These are phyloP conservation scores for Mythimna impura DNA, from an alignment of 2,888 invertebrate species.

Conservation along the genomic window DNA sequence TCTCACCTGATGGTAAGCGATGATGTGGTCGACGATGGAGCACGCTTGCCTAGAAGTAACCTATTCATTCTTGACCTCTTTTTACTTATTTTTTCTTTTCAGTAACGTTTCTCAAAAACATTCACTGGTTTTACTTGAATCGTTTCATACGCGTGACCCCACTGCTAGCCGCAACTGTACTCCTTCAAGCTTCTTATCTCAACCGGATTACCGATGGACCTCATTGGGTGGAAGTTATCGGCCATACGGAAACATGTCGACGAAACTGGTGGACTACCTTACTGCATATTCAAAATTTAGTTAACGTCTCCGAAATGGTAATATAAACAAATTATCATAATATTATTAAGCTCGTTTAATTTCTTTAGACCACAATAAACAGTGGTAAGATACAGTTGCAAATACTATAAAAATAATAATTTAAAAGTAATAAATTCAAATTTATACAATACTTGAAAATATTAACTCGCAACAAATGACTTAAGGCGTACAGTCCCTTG, in stretches of 20 bases:
- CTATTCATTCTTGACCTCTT: no score
- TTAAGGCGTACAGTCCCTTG: no score
- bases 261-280: conserved; percentile 78
- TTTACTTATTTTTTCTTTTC: conserved; percentile 20
- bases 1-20: no score
- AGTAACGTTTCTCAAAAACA: conserved; percentile 52
- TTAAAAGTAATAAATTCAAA: neutral
- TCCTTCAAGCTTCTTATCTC: conserved; percentile 77
- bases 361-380: neutral
- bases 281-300: conserved; percentile 77
- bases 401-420: no score
- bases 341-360: neutral
- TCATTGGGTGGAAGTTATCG: conserved; percentile 79
- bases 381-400: neutral
- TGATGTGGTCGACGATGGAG: no score
- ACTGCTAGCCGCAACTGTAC: conserved; percentile 72
- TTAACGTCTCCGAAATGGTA: conserved; percentile 63
- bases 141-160: conserved; percentile 79
- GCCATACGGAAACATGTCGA: conserved; percentile 59
- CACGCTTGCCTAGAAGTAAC: no score
- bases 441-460: neutral
- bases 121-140: conserved; percentile 79
- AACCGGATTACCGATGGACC: conserved; percentile 76
- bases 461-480: no score
- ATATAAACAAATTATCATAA: no score